Evolutionary conservation across 2,888 invertebrate genomes (phyloP).

Genomic region (Rotaria socialis): DNA sequence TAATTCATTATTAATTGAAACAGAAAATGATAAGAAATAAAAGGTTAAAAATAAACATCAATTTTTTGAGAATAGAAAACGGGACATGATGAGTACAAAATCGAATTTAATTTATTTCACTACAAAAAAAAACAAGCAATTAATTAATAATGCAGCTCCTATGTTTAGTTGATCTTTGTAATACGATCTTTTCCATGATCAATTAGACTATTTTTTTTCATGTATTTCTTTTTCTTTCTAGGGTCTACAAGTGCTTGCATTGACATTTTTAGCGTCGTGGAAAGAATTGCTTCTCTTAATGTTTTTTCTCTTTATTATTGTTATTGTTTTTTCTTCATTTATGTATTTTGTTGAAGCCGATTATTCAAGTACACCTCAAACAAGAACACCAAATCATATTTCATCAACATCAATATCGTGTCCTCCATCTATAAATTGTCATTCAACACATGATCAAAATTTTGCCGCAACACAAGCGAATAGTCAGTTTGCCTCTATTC

Average conservation of each 20-base stretch:
- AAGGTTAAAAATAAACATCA: too few species aligned
- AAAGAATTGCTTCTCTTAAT: conserved; percentile 56
- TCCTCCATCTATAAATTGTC: conserved; percentile 55
- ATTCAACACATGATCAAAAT: conserved; percentile 51
- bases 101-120: neutral
- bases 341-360: conserved; percentile 56
- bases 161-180: neutral
- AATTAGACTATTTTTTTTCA: neutral
- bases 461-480: conserved; percentile 43
- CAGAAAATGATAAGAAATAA: neutral
- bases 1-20: neutral
- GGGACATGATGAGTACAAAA: too few species aligned
- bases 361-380: conserved; percentile 44
- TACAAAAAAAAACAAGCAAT: neutral
- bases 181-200: neutral
- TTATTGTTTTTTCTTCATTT: conserved; percentile 56
- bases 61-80: too few species aligned
- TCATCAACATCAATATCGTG: neutral
- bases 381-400: conserved; percentile 48
- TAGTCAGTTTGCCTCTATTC: conserved; percentile 54
- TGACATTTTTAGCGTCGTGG: conserved; percentile 55
- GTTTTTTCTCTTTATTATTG: conserved; percentile 56
- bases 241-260: conserved; percentile 55
- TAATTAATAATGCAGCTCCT: neutral
- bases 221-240: conserved; percentile 45